Conservation (phyloP, 2,797 vertebrate species). For the Chelon labrosus region DNA sequence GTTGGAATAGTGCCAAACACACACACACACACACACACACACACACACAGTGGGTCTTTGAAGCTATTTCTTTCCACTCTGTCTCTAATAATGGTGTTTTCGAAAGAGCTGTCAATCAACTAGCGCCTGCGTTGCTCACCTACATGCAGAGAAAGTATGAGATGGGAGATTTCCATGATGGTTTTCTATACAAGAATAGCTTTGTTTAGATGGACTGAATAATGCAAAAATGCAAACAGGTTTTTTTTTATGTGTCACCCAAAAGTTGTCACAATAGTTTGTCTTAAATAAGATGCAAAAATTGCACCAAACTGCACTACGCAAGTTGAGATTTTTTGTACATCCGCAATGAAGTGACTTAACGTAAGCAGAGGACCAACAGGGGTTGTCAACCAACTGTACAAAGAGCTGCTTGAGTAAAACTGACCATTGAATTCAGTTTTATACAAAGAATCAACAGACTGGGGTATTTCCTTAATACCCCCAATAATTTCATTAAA, state of each 20-base stretch:
- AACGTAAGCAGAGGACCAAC: background rate
- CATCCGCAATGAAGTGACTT: background rate
- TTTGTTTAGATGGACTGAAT: slow-evolving; percentile 33
- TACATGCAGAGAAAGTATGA: slow-evolving; percentile 5
- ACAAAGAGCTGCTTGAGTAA: no score
- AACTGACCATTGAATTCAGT: no score
- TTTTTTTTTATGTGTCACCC: slow-evolving; percentile 10
- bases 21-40: slow-evolving; percentile 23
- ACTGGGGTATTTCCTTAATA: no score
- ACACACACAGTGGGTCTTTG: slow-evolving; percentile 42
- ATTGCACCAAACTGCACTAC: background rate
- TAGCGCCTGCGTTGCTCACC: slow-evolving; percentile 32
- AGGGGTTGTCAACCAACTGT: no score
- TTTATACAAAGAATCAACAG: no score
- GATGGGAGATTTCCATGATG: slow-evolving; percentile 23
- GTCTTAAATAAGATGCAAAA: slow-evolving; percentile 6
- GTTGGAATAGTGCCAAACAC: slow-evolving; percentile 30
- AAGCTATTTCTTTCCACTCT: slow-evolving; percentile 70
- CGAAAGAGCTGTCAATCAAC: slow-evolving; percentile 70
- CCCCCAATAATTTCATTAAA: no score
- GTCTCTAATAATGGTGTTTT: slow-evolving; percentile 68
- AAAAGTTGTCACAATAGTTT: slow-evolving; percentile 21
- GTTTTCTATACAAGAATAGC: slow-evolving; percentile 44
- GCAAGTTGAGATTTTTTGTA: background rate
- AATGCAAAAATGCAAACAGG: slow-evolving; percentile 26